These are phyloP conservation scores for Tragelaphus scriptus DNA, from an alignment of 2,113 vertebrate species.

Conservation along the genomic window DNA sequence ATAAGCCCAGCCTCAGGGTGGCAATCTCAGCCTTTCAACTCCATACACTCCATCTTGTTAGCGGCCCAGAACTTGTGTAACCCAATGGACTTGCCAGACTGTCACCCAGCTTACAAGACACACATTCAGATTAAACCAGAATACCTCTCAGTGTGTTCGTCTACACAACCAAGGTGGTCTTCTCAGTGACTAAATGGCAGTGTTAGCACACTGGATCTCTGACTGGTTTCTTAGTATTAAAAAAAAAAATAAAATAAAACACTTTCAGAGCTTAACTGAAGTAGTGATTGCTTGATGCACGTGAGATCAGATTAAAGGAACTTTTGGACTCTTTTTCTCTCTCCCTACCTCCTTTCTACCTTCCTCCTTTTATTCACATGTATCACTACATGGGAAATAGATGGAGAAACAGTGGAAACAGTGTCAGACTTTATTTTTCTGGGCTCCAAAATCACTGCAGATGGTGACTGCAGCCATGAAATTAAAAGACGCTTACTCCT, in stretches of 20 bases:
- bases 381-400: no score
- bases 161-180: background rate
- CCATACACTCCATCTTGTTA: background rate
- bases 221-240: background rate
- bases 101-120: background rate
- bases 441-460: no score
- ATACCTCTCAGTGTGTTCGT: background rate
- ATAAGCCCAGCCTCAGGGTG: background rate
- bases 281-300: background rate
- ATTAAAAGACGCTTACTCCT: no score
- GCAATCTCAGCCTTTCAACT: background rate
- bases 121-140: background rate
- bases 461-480: no score
- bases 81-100: background rate
- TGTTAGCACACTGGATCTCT: background rate
- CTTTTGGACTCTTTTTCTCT: background rate
- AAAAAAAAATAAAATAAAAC: background rate
- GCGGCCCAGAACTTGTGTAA: background rate
- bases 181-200: background rate
- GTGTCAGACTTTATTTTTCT: no score
- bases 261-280: background rate
- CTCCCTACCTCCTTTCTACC: background rate
- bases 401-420: no score
- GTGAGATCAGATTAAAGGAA: background rate
- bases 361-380: background rate